Base-by-base conservation (phyloP, 2,113 vertebrate genomes). In the Dipodomys ordii region DNA sequence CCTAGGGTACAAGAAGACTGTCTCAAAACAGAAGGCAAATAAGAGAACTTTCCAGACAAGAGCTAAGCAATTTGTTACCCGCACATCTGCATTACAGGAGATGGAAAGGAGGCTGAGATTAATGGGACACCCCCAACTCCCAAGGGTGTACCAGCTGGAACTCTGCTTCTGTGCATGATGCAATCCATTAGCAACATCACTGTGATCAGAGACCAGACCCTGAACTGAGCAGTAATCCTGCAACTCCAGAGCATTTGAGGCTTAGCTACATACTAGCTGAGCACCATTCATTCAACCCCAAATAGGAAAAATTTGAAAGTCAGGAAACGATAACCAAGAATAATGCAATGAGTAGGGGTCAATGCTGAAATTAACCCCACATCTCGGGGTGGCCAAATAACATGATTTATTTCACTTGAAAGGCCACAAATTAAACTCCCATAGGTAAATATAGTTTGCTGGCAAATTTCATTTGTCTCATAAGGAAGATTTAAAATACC, bases 261-360 rank as follows among this genome's bases (percentile, higher is more conserved):
- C 30, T 3, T 72, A 62, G 53, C 32, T 86, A 20, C 53, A 57
- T 18, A 18, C 16, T 57, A 57, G 53, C 9, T 76, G 57, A 68
- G n/a, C 1, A 62, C 32, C 12, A 72, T 86, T 83, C 32, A 71
- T 22, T 12, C 79, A 78, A 39, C 1, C 10, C 30, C 27, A 8
- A 78, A 90, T 7, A 90, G 46, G 67, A 93, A 49, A 0, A 95
- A 16, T 57, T 57, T 57, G 44, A 92, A 35, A 11, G 30, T 65
- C 25, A 22, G 67, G 53, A 87, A 92, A 87, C n/a, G 67, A n/a
- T 27, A 15, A 72, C 87, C 79, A 91, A 87, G 49, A 88, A 78
- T 39, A 86, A 94, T 46, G 3, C 30, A 74, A 28, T 88, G 49
- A 74, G 30, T 73, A 74, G 18, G 18, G 25, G 10, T 39, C 35